A percentile compares a stretch with the other conserved stretches of the same genome.
phyloP scores from a whole-genome alignment of 1,140 invertebrate species.

The Heliothis subflexa region DNA sequence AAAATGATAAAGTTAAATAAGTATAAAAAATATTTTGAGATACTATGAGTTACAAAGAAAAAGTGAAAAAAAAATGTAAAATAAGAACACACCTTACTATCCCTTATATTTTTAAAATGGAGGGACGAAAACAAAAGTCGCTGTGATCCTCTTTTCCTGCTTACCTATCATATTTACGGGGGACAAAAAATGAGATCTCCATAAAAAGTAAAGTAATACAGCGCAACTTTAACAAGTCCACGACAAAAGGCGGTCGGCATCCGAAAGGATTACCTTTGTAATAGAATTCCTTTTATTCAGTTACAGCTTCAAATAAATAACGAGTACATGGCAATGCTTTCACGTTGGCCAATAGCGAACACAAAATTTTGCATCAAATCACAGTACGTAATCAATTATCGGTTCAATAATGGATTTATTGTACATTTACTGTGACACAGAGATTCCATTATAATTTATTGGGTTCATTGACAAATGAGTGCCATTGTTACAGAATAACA shows the following conservation, averaged over 20 bases:
- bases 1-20: too few species aligned
- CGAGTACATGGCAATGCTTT: constrained; percentile 46
- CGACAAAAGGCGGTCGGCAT: neutral
- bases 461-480: constrained; percentile 25
- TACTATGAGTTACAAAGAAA: too few species aligned
- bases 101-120: too few species aligned
- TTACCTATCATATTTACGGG: neutral
- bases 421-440: constrained; percentile 17
- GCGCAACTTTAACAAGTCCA: constrained; percentile 4
- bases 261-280: constrained; percentile 32
- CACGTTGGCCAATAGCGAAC: constrained; percentile 10
- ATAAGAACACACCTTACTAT: too few species aligned
- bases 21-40: too few species aligned
- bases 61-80: too few species aligned
- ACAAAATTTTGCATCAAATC: constrained; percentile 44
- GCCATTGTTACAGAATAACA: constrained; percentile 12
- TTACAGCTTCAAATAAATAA: constrained; percentile 41
- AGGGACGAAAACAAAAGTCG: too few species aligned
- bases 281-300: constrained; percentile 38
- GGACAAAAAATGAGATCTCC: constrained; percentile 7
- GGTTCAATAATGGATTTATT: constrained; percentile 38
- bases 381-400: constrained; percentile 40
- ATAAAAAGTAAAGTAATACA: neutral
- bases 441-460: constrained; percentile 41
- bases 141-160: neutral